These are phyloP conservation scores for Cydia fagiglandana DNA, from an alignment of 1,140 invertebrate genomes.

Conservation along the genomic window DNA sequence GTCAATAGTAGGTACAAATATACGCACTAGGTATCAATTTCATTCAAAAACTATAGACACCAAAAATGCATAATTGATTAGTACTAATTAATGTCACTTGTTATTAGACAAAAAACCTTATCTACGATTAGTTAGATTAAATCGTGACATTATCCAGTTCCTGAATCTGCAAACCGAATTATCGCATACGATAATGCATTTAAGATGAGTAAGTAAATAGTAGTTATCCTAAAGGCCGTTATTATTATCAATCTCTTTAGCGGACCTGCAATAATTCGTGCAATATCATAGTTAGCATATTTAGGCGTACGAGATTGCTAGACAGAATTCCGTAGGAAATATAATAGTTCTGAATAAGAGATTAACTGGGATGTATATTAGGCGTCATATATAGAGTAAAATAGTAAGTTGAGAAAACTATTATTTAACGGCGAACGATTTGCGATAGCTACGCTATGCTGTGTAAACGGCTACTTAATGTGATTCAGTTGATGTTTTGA, in stretches of 20 bases:
- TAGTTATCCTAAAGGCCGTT: conserved; percentile 1
- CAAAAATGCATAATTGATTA: background rate
- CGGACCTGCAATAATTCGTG: conserved; percentile 15
- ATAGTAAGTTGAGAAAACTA: background rate
- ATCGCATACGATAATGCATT: conserved; percentile 31
- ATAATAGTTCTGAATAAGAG: background rate
- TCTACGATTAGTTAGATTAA: conserved; percentile 23
- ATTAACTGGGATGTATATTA: background rate
- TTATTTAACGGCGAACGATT: background rate
- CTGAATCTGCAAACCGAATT: conserved; percentile 27
- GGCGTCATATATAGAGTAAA: background rate
- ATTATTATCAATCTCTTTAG: conserved; percentile 9
- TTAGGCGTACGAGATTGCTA: conserved; percentile 18
- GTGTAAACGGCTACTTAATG: background rate
- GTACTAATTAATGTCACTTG: conserved; percentile 22
- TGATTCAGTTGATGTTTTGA: background rate
- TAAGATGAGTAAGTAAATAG: conserved; percentile 24
- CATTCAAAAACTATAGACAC: background rate
- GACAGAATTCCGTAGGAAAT: conserved; percentile 14
- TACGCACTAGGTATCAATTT: background rate
- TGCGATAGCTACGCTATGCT: background rate
- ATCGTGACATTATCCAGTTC: conserved; percentile 23
- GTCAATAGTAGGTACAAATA: background rate
- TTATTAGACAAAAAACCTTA: background rate
- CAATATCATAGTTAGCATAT: conserved; percentile 24